Evolutionary conservation across 2,113 vertebrate genomes (phyloP), one percentile per base, ranked within the genome.

Genomic region (Alethe diademata): DNA sequence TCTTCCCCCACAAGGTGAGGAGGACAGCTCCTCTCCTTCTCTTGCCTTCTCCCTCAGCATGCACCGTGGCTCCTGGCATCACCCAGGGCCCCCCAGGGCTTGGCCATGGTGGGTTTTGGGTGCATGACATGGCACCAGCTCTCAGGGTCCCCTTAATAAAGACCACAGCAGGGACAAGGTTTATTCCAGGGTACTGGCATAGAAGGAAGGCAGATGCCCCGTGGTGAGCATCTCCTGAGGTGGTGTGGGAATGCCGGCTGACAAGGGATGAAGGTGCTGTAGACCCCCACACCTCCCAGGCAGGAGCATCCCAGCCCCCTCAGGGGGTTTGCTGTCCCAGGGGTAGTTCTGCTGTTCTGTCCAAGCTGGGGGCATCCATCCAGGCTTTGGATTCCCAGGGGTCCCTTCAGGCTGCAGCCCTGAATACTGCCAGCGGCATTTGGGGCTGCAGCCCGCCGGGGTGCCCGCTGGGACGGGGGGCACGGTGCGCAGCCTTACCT

Each of bases 401-500:
- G 78, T 58, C 60, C 50, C 5, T 22, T 19, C 2, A 14, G 40
- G 73, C 78, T 90, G 80, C 67, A 93, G 88, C 79, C 47, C 75
- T 1, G 5, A 29, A 40, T 2, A 0, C 36, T 2, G 53, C 48
- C 3, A 0, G 54, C 6, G 22, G 58, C 35, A 2, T 5, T 40
- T 0, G 20, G 67, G 38, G 67, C 73, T 48, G 58, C 81, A 72
- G 62, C 67, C 57, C 47, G 1, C 6, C 24, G 19, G 54, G 65
- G 33, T 73, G 31, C 53, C 75, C 43, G 0, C 61, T 1, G 78
- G 69, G 62, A 76, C 25, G 19, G 28, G 26, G 67, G 45, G 6
- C 81, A 83, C 92, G 95, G 72, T 85, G 81, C 94, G 90, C 96
- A 93, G 48, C 86, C 96, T 96, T 95, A 96, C 96, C 96, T 96